phyloP scores from a whole-genome alignment of 2,797 vertebrate genomes.

The Leuciscus waleckii region DNA sequence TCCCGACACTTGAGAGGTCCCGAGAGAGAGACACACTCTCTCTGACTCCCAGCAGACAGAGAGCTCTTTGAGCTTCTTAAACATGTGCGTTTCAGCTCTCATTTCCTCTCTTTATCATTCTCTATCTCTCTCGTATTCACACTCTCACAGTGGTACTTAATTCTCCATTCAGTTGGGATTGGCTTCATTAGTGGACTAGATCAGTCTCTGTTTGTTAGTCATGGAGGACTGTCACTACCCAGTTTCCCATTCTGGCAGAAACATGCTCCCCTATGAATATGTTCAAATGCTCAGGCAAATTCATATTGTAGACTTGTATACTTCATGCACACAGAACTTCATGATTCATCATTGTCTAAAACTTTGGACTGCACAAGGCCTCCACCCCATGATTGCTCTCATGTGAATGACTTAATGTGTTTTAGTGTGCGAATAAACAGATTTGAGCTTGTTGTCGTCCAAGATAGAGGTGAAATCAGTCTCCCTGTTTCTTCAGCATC shows the following conservation, averaged over 20 bases:
- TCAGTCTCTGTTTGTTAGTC: constrained; percentile 26
- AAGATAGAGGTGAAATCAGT: not conserved
- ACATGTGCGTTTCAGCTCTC: constrained; percentile 68
- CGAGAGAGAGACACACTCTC: constrained; percentile 8
- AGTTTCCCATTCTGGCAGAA: constrained; percentile 17
- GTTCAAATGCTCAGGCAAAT: constrained; percentile 45
- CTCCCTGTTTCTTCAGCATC: not conserved
- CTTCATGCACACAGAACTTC: constrained; percentile 21
- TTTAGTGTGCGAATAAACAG: constrained; percentile 13
- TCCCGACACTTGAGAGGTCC: constrained; percentile 40
- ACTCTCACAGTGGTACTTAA: constrained; percentile 25
- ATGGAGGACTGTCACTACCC: not conserved
- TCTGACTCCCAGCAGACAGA: constrained; percentile 66
- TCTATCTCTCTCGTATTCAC: constrained; percentile 31
- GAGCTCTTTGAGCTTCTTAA: constrained; percentile 68
- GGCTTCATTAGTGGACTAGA: constrained; percentile 3
- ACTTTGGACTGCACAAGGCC: constrained; percentile 18
- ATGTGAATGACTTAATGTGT: constrained; percentile 38
- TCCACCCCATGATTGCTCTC: constrained; percentile 46
- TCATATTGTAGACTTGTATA: constrained; percentile 21
- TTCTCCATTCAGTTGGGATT: constrained; percentile 19
- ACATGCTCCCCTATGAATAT: constrained; percentile 44
- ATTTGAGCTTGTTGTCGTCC: constrained; percentile 6
- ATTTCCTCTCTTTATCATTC: constrained; percentile 59
- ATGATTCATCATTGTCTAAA: constrained; percentile 53